phyloP scores from a whole-genome alignment of 2,113 vertebrate species.

The Thamnophis sirtalis region DNA sequence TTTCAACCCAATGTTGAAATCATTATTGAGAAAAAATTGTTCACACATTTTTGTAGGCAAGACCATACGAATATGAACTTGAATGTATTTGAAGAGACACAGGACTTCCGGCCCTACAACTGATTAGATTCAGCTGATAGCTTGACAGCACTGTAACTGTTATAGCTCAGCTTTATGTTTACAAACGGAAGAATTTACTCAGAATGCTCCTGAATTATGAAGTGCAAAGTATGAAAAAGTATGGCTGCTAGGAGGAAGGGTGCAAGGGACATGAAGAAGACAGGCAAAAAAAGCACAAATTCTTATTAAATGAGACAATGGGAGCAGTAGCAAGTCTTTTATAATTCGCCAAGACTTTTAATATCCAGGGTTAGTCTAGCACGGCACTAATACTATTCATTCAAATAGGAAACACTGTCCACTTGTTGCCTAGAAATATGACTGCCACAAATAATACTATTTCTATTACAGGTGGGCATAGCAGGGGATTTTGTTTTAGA shows the following conservation, averaged over 20 bases:
- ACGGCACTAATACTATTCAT: slow-evolving; percentile 67
- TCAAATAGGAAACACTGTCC: slow-evolving; percentile 38
- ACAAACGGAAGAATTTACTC: neutral
- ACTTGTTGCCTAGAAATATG: slow-evolving; percentile 58
- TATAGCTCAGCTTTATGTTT: neutral
- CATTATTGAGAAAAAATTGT: neutral
- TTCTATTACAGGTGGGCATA: slow-evolving; percentile 55
- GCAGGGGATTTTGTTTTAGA: neutral
- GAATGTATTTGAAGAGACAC: neutral
- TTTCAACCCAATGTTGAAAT: neutral
- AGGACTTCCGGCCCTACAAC: neutral
- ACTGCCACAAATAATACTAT: neutral
- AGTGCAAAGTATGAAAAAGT: neutral
- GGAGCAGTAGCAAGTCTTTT: slow-evolving; percentile 41
- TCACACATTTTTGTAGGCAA: neutral
- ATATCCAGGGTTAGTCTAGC: slow-evolving; percentile 53
- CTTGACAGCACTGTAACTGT: neutral
- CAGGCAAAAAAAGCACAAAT: neutral
- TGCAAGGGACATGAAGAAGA: neutral
- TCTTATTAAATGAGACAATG: slow-evolving; percentile 9
- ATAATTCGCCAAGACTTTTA: slow-evolving; percentile 49
- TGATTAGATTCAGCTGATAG: neutral
- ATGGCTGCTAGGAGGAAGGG: neutral
- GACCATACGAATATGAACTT: neutral
- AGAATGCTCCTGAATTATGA: neutral